Evolutionary conservation across 2,888 invertebrate genomes (phyloP).

Genomic region (Eupithecia centaureata): DNA sequence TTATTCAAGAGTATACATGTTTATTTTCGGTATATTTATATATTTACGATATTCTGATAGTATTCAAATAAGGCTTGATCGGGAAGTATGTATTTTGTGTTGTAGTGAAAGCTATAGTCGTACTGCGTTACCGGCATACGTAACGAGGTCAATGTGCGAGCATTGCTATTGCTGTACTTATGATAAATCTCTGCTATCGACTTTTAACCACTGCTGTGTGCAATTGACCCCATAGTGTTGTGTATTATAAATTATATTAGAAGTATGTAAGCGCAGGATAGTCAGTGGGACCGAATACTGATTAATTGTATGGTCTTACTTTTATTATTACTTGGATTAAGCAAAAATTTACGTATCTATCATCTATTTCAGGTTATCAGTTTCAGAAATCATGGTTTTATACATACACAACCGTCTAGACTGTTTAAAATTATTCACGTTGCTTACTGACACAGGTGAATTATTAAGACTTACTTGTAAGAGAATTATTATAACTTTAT

Average conservation of each 20-base stretch:
- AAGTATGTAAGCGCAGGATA: conserved; percentile 64
- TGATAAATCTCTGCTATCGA: conserved; percentile 63
- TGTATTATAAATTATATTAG: conserved; percentile 80
- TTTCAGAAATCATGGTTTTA: conserved; percentile 77
- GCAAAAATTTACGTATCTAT: conserved; percentile 81
- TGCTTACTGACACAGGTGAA: conserved; percentile 81
- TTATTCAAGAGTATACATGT: conserved; percentile 70
- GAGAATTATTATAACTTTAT: conserved; percentile 81
- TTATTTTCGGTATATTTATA: conserved; percentile 52
- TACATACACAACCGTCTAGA: conserved; percentile 69
- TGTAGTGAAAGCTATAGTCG: conserved; percentile 40
- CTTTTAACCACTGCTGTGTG: conserved; percentile 73
- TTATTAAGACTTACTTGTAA: conserved; percentile 82
- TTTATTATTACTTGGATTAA: conserved; percentile 80
- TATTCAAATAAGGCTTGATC: conserved; percentile 63
- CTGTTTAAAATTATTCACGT: conserved; percentile 66
- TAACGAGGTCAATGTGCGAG: conserved; percentile 44
- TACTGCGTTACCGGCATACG: conserved; percentile 46
- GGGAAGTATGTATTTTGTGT: conserved; percentile 61
- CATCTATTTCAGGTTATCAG: conserved; percentile 69
- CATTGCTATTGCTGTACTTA: conserved; percentile 68
- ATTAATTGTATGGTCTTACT: conserved; percentile 79
- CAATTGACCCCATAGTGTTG: conserved; percentile 71
- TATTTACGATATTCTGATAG: conserved; percentile 70
- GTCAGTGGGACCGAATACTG: conserved; percentile 72